Evolutionary conservation across 2,888 invertebrate genomes (phyloP).

Genomic region (Phalangium opilio): DNA sequence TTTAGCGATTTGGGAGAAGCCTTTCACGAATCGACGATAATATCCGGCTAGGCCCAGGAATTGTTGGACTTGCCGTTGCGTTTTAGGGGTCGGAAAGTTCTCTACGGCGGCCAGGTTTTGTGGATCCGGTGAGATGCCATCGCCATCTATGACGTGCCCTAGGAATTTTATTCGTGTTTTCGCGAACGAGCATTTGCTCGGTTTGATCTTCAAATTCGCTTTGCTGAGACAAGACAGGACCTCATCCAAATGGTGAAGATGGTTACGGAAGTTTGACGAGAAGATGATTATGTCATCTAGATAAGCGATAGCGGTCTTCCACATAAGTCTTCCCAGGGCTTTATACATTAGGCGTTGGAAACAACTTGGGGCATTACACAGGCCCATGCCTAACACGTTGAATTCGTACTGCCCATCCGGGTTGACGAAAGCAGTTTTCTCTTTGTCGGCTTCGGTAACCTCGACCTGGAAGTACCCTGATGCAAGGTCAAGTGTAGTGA

Average conservation of each 20-base stretch:
- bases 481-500: too few relatives aligned
- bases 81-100: constrained; percentile 10
- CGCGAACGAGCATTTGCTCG: constrained; percentile 19
- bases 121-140: constrained; percentile 7
- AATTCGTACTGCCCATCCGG: constrained; percentile 22
- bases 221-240: constrained; percentile 15
- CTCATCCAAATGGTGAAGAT: constrained; percentile 9
- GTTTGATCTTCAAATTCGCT: constrained; percentile 19
- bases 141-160: constrained; percentile 7
- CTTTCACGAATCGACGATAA: too few relatives aligned
- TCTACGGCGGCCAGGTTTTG: constrained; percentile 1
- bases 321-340: constrained; percentile 15
- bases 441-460: neutral
- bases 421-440: constrained; percentile 22
- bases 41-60: too few relatives aligned
- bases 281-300: constrained; percentile 21
- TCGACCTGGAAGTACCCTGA: neutral
- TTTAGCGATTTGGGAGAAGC: too few relatives aligned
- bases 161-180: constrained; percentile 8
- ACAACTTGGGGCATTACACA: constrained; percentile 20
- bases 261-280: constrained; percentile 15
- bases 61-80: too few relatives aligned
- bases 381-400: constrained; percentile 22
- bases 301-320: constrained; percentile 18
- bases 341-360: constrained; percentile 23